Conservation (phyloP, 2,113 vertebrate species). For the Egretta garzetta region DNA sequence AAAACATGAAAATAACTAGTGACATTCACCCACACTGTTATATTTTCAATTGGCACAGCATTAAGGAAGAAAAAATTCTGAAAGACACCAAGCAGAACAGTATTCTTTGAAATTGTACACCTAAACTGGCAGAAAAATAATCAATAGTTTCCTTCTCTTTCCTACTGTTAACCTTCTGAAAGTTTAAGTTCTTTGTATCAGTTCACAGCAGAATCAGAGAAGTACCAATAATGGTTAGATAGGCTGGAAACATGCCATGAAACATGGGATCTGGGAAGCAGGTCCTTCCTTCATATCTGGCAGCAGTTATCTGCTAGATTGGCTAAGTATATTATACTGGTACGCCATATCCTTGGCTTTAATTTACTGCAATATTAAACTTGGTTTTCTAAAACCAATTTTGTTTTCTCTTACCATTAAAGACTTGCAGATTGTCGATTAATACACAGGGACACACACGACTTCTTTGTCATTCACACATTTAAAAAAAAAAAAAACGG, state of each 20-base stretch:
- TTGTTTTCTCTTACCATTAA: neutral
- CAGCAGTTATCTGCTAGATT: neutral
- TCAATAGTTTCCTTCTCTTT: neutral
- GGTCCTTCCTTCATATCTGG: neutral
- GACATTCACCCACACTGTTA: neutral
- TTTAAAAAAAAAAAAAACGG: too few relatives aligned
- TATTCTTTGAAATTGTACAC: neutral
- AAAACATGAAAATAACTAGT: neutral
- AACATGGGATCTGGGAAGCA: neutral
- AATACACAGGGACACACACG: rapidly evolving
- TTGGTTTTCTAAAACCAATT: neutral
- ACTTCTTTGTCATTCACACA: neutral
- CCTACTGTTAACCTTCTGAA: neutral
- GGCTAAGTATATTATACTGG: neutral
- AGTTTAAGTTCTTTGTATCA: neutral
- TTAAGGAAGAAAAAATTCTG: neutral
- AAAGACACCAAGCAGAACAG: neutral
- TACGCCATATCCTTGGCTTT: neutral
- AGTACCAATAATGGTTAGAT: neutral
- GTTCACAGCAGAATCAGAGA: neutral
- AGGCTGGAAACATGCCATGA: neutral
- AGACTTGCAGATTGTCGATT: neutral
- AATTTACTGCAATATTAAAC: neutral
- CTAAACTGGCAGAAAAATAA: neutral
- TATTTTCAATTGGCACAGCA: neutral